Evolutionary conservation across 2,797 vertebrate species (phyloP), one percentile per base, ranked within the genome.

Genomic region (Micrastur ruficollis): DNA sequence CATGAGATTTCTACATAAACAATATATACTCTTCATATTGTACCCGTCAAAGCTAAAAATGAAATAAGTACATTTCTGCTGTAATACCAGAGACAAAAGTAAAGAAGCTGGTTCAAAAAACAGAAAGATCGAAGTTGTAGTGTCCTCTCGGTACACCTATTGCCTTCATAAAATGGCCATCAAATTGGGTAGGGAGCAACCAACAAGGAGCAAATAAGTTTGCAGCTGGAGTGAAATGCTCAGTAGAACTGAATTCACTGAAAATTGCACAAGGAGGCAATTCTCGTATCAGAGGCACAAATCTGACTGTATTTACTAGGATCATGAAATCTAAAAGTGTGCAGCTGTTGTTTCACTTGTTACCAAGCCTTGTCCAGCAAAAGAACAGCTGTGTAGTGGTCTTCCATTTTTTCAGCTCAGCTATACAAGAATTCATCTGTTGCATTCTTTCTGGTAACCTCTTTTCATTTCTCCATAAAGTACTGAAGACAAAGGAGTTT

Each of bases 341-440:
- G 78, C 80, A 92, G 83, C 46, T 97, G 93, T 27, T 79, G 29
- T 59, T 91, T 74, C 93, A 97, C 84, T 95, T 97, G 95, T 90
- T 91, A 58, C 25, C 34, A 96, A 87, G 67, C 6, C 31, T 67
- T 78, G 38, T 27, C 19, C 81, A 85, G 94, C 36, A 86, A 65
- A 83, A 90, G 46, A 90, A 87, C 96, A 97, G 76, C 91, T 96
- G 95, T n/a, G 34, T 55, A 78, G 70, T 42, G 81, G 42, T 84
- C 88, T 89, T 74, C 42, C 22, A 73, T 36, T 66, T 89, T 84
- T 81, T 83, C 22, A 68, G 46, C 73, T 81, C 56, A 50, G 36
- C 59, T 66, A 61, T 27, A 72, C 36, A 96, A 84, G 40, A 81
- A 79, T 66, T 65, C 13, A 72, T 90, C 62, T 95, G 71, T 49